Evolutionary conservation across 2,888 invertebrate genomes (phyloP), one percentile per base, ranked within the genome.

Genomic region (Physocephala rufipes): DNA sequence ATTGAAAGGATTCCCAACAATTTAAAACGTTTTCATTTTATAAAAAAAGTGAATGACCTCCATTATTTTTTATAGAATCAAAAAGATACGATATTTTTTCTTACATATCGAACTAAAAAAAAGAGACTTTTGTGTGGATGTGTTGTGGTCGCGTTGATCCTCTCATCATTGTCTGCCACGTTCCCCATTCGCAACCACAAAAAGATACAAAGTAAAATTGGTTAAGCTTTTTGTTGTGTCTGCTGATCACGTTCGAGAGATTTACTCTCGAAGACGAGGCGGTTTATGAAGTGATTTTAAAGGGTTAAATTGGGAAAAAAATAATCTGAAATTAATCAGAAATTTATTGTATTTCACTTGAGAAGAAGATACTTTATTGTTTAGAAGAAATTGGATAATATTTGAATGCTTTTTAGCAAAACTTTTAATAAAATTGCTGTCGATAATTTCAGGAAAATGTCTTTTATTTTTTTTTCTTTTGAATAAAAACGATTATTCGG

Each of bases 401-500:
- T 55, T 21, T 1, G 19, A 26, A 55, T 55, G 24, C 26, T 55
- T 24, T 55, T 55, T 5, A 26, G 1, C 21, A 55, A 24, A 55
- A 55, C 12, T 1, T 16, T 5, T 55, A 55, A 55, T 1, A 55
- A 30, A 13, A 53, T 1, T 12, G 12, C 16, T 15, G 3, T 12
- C 53, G 2, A 58, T 15, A 24, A n/a, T 21, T 58, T 9, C 24
- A 21, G 26, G 24, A 58, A 24, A 45, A 24, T 45, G 24, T 79
- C 81, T 78, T 82, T 81, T 78, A 80, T 81, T 77, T 79, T 80
- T 78, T 80, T 79, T 80, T 78, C 78, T 79, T 78, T 77, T 76
- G 81, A 81, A 81, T 81, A 78, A 77, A 79, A 75, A 78, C 78
- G 59, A 70, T 70, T 45, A 70, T 59, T 65, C 45, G 70, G 59